Evolutionary conservation across 2,888 invertebrate genomes (phyloP), one percentile per base, ranked within the genome.

Genomic region (Pterostichus madidus): DNA sequence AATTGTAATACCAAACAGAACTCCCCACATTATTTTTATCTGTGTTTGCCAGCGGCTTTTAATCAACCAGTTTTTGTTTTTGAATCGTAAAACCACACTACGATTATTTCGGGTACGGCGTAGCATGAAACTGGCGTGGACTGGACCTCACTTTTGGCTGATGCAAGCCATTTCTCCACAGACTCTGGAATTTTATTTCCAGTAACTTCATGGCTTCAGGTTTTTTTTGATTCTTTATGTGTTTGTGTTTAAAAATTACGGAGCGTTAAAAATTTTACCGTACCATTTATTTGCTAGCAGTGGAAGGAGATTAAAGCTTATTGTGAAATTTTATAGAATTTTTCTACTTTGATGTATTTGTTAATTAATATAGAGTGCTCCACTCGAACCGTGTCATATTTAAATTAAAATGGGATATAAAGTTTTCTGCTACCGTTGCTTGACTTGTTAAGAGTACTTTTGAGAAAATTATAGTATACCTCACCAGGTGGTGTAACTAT

Each of bases 1-100:
- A 39, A 64, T 15, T 35, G 35, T 64, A 10, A 59, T 32, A 32
- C 32, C 64, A 5, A 35, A 17, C 64, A 64, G 5, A 64, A 64
- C 31, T 11, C 31, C 35, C 35, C 5, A n/a, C 31, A 64, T 32
- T 32, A 32, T 35, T 35, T 64, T 64, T 64, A 64, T 64, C 64
- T 64, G 64, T 15, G 59, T 71, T 71, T 52, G 4, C n/a, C 49
- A 52, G 32, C 13, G 52, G 75, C 52, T 11, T 71, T 75, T 75
- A 24, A 75, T 75, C 75, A 71, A 39, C 11, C 39, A 13, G 32
- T 75, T 52, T 75, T 75, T 75, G 49, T 75, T 75, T 75, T 13
- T 17, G 75, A 64, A 35, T 75, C 75, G 52, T 75, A 75, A 75
- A 75, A 17, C 24, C 17, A 24, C 13, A 5, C 75, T 8, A 75